phyloP scores from a whole-genome alignment of 2,888 invertebrate species.

The Ophraella communa region DNA sequence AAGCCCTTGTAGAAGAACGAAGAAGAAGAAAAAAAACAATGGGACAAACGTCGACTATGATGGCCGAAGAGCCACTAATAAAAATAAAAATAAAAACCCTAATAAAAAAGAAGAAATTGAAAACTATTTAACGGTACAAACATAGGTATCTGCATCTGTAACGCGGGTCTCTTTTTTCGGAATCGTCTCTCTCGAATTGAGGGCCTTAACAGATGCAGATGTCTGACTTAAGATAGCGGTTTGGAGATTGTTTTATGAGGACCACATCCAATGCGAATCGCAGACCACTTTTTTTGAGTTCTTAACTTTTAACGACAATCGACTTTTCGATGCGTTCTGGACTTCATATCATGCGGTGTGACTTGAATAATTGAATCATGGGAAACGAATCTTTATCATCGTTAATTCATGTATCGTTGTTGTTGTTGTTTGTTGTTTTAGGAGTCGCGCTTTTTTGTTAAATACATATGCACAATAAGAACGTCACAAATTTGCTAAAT shows the following conservation, averaged over 20 bases:
- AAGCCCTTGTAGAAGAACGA: slow-evolving; percentile 18
- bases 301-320: slow-evolving; percentile 40
- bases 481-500: too few species aligned
- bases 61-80: neutral
- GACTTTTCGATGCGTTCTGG: slow-evolving; percentile 37
- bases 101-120: slow-evolving; percentile 15
- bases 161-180: slow-evolving; percentile 44
- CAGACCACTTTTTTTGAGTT: slow-evolving; percentile 48
- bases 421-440: slow-evolving; percentile 40
- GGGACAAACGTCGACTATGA: slow-evolving; percentile 11
- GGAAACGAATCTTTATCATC: slow-evolving; percentile 55
- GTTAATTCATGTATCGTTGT: slow-evolving; percentile 52
- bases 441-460: slow-evolving; percentile 9
- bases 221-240: slow-evolving; percentile 51
- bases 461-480: too few species aligned
- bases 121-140: slow-evolving; percentile 40
- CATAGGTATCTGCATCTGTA: slow-evolving; percentile 34
- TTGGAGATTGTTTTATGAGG: slow-evolving; percentile 51
- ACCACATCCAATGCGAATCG: slow-evolving; percentile 50
- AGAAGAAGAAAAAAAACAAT: too few species aligned
- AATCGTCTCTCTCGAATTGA: slow-evolving; percentile 33
- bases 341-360: slow-evolving; percentile 45
- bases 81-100: slow-evolving; percentile 7
- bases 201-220: slow-evolving; percentile 47
- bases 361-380: slow-evolving; percentile 58